Base-by-base conservation (phyloP, 2,888 invertebrate genomes). In the Tryphoninae sp. region DNA sequence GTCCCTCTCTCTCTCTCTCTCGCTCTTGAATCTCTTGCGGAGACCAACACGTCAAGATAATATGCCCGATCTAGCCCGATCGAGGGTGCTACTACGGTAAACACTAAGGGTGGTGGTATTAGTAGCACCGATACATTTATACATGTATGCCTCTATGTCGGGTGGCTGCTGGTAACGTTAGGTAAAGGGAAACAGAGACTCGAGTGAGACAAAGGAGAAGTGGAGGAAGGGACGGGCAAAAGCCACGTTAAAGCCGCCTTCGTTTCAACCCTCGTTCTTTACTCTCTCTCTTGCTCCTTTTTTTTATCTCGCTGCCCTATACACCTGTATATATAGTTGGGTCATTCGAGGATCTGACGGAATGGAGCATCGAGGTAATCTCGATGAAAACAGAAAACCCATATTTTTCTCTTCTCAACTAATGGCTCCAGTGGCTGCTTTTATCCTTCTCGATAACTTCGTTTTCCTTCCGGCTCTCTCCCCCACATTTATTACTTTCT, bases 41-140 rank as follows among this genome's bases (percentile, higher is more conserved):
- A 64, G 40, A 64, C 42, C 55, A 74, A 74, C 73, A 33, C 55
- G 53, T 64, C 40, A 42, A 55, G 64, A 55, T 64, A 42, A 49
- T 45, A 51, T 40, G 67, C 53, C 33, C 33, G 33, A 33, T 33
- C 33, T 22, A 40, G 62, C 73, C 13, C 62, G 40, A 51, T 40
- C 42, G 9, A 62, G 33, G 53, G 23, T 62, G 26, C 64, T 23
- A 55, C 64, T 49, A 45, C 64, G 45, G 64, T 64, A 74, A 74
- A 62, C 53, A 73, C 62, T 8, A 51, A 49, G 40, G 55, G 19
- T 42, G 55, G 23, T 53, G 42, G 13, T 26, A 26, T 11, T 58
- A 51, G 9, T 26, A 19, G 16, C 19, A 9, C 33, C 26, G 13
- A 23, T 51, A 22, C n/a, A 26, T 49, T 16, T 65, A 22, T n/a